Evolutionary conservation across 2,888 invertebrate species (phyloP), one percentile per base, ranked within the genome.

Genomic region (Drymonia ruficornis): DNA sequence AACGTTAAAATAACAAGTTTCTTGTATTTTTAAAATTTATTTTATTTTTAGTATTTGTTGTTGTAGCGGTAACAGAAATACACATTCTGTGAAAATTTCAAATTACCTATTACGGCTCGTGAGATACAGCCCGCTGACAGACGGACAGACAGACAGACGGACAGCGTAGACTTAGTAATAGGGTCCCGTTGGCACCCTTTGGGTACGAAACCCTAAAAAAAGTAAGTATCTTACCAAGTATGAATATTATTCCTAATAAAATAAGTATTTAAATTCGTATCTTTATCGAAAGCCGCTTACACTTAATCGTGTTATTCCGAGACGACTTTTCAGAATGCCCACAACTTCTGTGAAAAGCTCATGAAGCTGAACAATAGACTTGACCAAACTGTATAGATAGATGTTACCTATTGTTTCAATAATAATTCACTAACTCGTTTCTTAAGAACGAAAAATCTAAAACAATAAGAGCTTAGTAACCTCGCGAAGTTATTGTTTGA

Each of bases 311-410:
- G 66, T 81, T 77, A 65, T 65, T 62, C 53, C 62, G 65, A 74
- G 70, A 80, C 80, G 75, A 78, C 73, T 80, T 78, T 72, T 63
- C 47, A 61, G 67, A 74, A 70, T 63, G 60, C 57, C 66, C 55
- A 69, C 23, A 72, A 77, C 70, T 76, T 78, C 69, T 44, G 50
- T 63, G 61, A 67, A 71, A 67, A 68, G 61, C 73, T 80, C 64
- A 56, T 56, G 62, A 74, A 68, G 63, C 80, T 65, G 56, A 75
- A 86, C 83, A 86, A 86, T 78, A 67, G 73, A 61, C 61, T 63
- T 69, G 72, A 73, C 71, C 67, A 74, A 73, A 70, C 73, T 70
- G 72, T 76, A 70, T 69, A 69, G 74, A 70, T 46, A 55, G 49
- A 56, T 55, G 69, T 67, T 78, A n/a, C n/a, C n/a, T n/a, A 78